These are phyloP conservation scores for Carabus problematicus DNA, from an alignment of 2,888 invertebrate species.

Conservation along the genomic window DNA sequence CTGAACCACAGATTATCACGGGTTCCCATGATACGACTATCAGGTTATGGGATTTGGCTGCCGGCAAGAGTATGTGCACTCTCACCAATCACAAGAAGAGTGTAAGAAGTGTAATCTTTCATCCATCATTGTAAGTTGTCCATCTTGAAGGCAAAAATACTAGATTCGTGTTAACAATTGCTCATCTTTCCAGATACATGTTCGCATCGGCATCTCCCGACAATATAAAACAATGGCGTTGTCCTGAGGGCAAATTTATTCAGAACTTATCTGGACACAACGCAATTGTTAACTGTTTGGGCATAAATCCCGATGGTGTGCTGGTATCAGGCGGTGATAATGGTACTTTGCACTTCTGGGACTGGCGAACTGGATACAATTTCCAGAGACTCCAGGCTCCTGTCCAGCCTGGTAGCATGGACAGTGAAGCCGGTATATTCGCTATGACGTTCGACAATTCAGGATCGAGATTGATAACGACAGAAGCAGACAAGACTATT, in stretches of 20 bases:
- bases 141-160: neutral
- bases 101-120: slow-evolving; percentile 78
- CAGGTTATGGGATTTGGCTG: slow-evolving; percentile 96
- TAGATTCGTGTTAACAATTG: neutral
- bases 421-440: slow-evolving; percentile 98
- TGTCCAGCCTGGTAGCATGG: slow-evolving; percentile 99
- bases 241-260: slow-evolving; percentile 96
- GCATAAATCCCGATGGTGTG: slow-evolving; percentile 93
- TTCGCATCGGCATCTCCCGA: slow-evolving; percentile 98
- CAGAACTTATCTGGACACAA: slow-evolving; percentile 97
- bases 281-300: slow-evolving; percentile 96
- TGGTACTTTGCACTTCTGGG: slow-evolving; percentile 97
- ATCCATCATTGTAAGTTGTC: slow-evolving; percentile 70
- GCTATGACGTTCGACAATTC: slow-evolving; percentile 94
- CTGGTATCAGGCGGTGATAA: slow-evolving; percentile 98
- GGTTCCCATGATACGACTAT: slow-evolving; percentile 97
- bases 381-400: slow-evolving; percentile 93
- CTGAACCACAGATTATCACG: slow-evolving; percentile 91
- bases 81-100: slow-evolving; percentile 99
- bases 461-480: slow-evolving; percentile 93
- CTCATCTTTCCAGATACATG: slow-evolving; percentile 69
- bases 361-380: slow-evolving; percentile 99
- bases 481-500: slow-evolving; percentile 98
- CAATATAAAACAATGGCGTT: slow-evolving; percentile 99
- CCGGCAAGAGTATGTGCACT: slow-evolving; percentile 92